Evolutionary conservation across 2,113 vertebrate species (phyloP).

Genomic region (Eclectus roratus): DNA sequence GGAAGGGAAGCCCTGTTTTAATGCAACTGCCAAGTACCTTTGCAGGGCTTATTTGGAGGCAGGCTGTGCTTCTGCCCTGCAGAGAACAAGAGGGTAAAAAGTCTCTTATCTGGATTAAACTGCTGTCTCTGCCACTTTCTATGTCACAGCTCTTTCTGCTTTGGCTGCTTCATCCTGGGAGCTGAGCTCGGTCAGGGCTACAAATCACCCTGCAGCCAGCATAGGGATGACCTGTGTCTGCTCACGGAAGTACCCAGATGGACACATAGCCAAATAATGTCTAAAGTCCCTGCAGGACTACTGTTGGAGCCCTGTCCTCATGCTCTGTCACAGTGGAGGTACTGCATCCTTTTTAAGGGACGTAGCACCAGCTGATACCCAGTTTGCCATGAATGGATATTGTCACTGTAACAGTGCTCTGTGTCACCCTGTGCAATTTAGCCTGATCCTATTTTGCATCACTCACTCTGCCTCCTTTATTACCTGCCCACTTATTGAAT

Average conservation of each 20-base stretch:
- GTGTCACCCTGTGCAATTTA: neutral
- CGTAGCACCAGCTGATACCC: neutral
- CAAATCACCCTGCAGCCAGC: neutral
- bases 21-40: neutral
- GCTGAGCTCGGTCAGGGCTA: neutral
- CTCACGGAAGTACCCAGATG: neutral
- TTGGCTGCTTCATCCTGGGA: neutral
- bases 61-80: neutral
- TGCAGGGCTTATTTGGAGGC: neutral
- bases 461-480: neutral
- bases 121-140: neutral
- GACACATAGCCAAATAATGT: neutral
- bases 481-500: neutral
- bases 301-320: neutral
- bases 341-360: neutral
- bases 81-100: neutral
- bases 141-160: neutral
- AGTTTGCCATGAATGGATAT: accelerated
- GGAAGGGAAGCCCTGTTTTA: neutral
- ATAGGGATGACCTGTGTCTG: neutral
- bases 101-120: neutral
- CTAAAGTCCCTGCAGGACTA: neutral
- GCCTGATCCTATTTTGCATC: neutral
- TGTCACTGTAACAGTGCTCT: neutral
- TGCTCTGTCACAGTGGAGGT: accelerated